phyloP scores from a whole-genome alignment of 1,140 invertebrate species.

The Polyergus mexicanus region DNA sequence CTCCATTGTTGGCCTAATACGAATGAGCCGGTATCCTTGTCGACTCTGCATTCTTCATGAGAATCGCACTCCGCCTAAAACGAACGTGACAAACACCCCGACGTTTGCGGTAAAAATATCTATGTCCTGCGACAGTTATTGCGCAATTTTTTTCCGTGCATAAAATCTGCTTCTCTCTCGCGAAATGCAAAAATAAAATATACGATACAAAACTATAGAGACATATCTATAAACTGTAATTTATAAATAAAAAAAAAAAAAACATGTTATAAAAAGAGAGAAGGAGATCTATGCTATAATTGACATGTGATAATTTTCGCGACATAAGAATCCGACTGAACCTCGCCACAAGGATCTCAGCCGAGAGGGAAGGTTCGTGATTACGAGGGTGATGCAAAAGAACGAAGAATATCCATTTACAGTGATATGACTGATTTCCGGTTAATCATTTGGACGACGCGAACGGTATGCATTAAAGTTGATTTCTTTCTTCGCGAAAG shows the following conservation, averaged over 20 bases:
- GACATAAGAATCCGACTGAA: background rate
- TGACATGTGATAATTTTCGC: slow-evolving; percentile 14
- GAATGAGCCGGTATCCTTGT: slow-evolving; percentile 77
- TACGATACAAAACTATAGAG: background rate
- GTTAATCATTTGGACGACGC: slow-evolving; percentile 49
- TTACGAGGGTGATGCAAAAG: background rate
- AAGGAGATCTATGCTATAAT: background rate
- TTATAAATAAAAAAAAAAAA: background rate
- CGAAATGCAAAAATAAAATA: background rate
- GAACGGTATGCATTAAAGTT: slow-evolving; percentile 53
- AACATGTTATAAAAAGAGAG: no score
- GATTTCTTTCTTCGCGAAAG: slow-evolving; percentile 45
- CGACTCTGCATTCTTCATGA: slow-evolving; percentile 76
- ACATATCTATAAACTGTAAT: background rate
- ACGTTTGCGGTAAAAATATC: slow-evolving; percentile 57
- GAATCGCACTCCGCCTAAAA: slow-evolving; percentile 70
- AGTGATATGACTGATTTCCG: slow-evolving; percentile 17
- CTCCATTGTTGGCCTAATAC: slow-evolving; percentile 78
- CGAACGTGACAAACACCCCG: slow-evolving; percentile 69
- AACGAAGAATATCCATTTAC: slow-evolving; percentile 4
- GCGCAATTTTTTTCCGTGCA: background rate
- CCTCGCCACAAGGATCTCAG: background rate
- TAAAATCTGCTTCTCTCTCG: background rate
- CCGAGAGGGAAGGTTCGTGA: background rate
- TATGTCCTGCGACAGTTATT: background rate